These are phyloP conservation scores for Megaleporinus macrocephalus DNA, from an alignment of 2,113 vertebrate species.

Conservation along the genomic window DNA sequence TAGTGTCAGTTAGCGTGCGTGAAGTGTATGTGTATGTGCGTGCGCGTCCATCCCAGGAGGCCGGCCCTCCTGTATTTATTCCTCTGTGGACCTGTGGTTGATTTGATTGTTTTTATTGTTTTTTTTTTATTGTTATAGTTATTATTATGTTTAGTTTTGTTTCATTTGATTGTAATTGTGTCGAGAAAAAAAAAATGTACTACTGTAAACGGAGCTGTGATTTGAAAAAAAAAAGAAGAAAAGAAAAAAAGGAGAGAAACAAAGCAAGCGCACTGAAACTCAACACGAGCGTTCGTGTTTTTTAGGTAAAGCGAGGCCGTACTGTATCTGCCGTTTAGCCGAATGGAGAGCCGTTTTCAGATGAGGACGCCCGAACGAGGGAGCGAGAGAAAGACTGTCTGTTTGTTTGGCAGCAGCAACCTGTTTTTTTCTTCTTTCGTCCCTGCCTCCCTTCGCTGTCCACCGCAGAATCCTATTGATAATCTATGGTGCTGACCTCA, in stretches of 20 bases:
- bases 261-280: slow-evolving; percentile 31
- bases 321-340: neutral
- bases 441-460: neutral
- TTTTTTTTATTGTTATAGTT: no score
- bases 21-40: slow-evolving; percentile 16
- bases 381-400: neutral
- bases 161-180: slow-evolving; percentile 16
- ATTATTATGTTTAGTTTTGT: slow-evolving; percentile 17
- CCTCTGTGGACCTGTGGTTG: slow-evolving; percentile 28
- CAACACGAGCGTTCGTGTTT: neutral
- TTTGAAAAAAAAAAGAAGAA: slow-evolving; percentile 3
- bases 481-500: slow-evolving; percentile 51
- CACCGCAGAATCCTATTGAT: neutral
- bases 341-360: slow-evolving; percentile 34
- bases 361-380: slow-evolving; percentile 34
- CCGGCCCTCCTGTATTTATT: slow-evolving; percentile 59
- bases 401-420: neutral
- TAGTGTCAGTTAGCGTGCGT: slow-evolving; percentile 17
- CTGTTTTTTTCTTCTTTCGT: neutral
- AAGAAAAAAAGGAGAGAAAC: no score
- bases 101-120: slow-evolving; percentile 27
- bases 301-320: neutral
- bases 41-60: slow-evolving; percentile 48
- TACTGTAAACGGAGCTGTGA: slow-evolving; percentile 32
- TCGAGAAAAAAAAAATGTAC: slow-evolving; percentile 1